These are phyloP conservation scores for Melipona bicolor DNA, from an alignment of 2,888 invertebrate genomes.

Conservation along the genomic window DNA sequence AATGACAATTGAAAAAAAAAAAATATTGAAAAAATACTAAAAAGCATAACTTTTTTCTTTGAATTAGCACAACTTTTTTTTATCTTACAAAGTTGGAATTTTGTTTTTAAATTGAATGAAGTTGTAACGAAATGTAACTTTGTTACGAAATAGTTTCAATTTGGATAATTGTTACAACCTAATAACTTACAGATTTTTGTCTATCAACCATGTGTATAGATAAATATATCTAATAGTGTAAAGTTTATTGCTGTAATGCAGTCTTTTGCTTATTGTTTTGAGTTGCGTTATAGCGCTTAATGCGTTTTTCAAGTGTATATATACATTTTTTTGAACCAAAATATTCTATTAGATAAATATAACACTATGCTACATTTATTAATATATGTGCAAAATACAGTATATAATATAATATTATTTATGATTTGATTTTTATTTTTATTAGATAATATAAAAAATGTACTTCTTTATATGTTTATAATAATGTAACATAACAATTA, in stretches of 20 bases:
- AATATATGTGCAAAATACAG: constrained; percentile 42
- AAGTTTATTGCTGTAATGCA: constrained; percentile 24
- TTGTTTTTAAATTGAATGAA: not conserved
- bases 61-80: not conserved
- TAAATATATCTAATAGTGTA: constrained; percentile 30
- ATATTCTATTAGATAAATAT: constrained; percentile 46
- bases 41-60: constrained; percentile 12
- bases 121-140: constrained; percentile 22
- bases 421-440: constrained; percentile 13
- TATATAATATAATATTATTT: constrained; percentile 33
- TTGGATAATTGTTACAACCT: constrained; percentile 13
- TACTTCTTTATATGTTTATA: constrained; percentile 47
- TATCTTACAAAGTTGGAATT: constrained; percentile 4
- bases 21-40: not conserved
- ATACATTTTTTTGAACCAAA: constrained; percentile 54
- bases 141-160: constrained; percentile 6
- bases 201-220: constrained; percentile 27
- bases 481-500: constrained; percentile 6
- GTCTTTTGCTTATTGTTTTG: constrained; percentile 41
- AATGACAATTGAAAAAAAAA: constrained; percentile 33
- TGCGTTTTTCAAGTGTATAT: constrained; percentile 40
- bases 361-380: constrained; percentile 39
- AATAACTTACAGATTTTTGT: constrained; percentile 24
- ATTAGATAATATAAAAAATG: constrained; percentile 23
- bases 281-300: constrained; percentile 65